Evolutionary conservation across 2,888 invertebrate species (phyloP).

Genomic region (Caenorhabditis sp.): DNA sequence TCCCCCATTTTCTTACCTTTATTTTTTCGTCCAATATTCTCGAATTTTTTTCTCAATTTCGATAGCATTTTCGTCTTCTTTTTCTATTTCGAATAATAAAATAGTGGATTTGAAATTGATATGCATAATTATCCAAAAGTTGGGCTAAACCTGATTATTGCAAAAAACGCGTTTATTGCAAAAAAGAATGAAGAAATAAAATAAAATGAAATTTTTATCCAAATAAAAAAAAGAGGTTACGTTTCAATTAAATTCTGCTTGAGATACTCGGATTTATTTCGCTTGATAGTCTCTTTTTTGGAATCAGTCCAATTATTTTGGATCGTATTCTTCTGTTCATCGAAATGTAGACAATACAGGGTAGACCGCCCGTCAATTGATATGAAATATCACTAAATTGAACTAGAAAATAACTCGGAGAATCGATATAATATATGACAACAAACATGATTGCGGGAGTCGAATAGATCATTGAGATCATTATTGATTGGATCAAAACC

Average conservation of each 20-base stretch:
- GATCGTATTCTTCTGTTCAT: not conserved
- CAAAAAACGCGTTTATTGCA: not conserved
- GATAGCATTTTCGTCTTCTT: not conserved
- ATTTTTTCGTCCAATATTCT: not conserved
- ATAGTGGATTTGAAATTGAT: not conserved
- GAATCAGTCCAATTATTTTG: not conserved
- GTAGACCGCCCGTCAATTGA: slow-evolving; percentile 18
- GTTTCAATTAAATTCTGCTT: not conserved
- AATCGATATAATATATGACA: slow-evolving; percentile 1
- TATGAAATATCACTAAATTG: slow-evolving; percentile 12
- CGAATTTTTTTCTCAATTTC: not conserved
- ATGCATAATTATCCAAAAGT: not conserved
- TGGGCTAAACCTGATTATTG: not conserved
- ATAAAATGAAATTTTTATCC: too few relatives aligned
- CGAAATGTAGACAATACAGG: not conserved
- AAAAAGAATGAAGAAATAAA: too few relatives aligned
- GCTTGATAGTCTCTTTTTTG: not conserved
- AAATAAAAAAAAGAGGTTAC: too few relatives aligned
- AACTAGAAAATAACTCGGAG: not conserved
- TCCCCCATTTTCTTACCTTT: too few relatives aligned
- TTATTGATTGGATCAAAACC: slow-evolving; percentile 16
- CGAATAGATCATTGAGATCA: slow-evolving; percentile 8
- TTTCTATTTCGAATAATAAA: not conserved
- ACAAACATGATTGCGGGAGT: slow-evolving; percentile 12
- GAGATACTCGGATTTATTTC: not conserved